Evolutionary conservation across 2,888 invertebrate species (phyloP), one percentile per base, ranked within the genome.

Genomic region (Campaea margaritaria): DNA sequence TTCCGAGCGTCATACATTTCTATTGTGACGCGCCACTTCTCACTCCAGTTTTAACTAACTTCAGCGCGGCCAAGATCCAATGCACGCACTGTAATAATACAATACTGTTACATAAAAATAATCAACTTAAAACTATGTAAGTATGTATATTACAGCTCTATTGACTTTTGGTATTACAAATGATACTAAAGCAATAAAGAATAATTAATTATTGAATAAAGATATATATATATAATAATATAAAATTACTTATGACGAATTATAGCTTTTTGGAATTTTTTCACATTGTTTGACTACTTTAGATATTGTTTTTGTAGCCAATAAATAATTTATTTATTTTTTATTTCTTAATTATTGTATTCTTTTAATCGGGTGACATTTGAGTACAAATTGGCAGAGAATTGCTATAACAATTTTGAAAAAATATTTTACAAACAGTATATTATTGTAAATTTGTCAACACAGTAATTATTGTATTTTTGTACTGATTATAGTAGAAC

Each of bases 91-190:
- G 4, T 36, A 36, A 4, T 36, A 47, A 46, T 50, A 51, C 45
- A 63, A 63, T 63, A 63, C 58, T 58, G 62, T n/a, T 44, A 42
- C 14, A 42, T 42, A 44, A 27, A 21, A 38, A 48, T 48, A 27
- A 41, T 41, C 27, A 41, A 13, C 28, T 49, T 27, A 41, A 41
- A 49, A 14, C 21, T 41, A 39, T 49, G 10, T n/a, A n/a, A n/a
- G 4, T 5, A 36, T 12, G 4, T 12, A n/a, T 36, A 27, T 39
- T 7, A 38, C n/a, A 48, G 27, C 48, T 47, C 47, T 38, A 36
- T 15, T 36, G 12, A 34, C 11, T 42, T 42, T 12, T 3, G 11
- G 16, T 44, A 44, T 21, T 13, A 12, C n/a, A n/a, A 21, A 21
- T 5, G 21, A 21, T 21, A 21, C 21, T 1, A 34, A 34, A 34